Percentiles rank a stretch among this genome's conserved stretches.
Conservation (phyloP, 2,797 vertebrate genomes). For the Pseudochirops cupreus region DNA sequence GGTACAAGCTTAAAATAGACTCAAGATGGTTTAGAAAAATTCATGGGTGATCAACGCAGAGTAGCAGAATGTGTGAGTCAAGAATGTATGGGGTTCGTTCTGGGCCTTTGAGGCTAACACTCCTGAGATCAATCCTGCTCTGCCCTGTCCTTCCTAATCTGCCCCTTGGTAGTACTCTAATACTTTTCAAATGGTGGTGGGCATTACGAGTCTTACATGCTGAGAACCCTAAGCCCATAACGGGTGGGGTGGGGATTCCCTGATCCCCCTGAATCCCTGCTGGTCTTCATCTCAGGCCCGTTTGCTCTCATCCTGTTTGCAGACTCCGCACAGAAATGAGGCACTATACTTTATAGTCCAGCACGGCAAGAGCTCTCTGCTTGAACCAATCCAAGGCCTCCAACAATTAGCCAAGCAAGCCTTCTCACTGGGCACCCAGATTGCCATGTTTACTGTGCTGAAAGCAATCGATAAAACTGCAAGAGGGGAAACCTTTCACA, state of each 20-base stretch:
- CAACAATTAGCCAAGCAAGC: slow-evolving; percentile 26
- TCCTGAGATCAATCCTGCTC: not conserved
- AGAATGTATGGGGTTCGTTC: too few relatives aligned
- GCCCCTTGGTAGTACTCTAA: not conserved
- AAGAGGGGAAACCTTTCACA: slow-evolving; percentile 38
- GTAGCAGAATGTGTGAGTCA: not conserved
- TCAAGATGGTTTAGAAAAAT: not conserved
- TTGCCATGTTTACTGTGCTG: slow-evolving; percentile 25
- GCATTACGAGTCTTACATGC: not conserved
- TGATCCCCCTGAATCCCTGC: not conserved
- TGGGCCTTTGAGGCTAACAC: not conserved
- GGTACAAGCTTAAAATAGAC: not conserved
- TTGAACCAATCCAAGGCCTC: not conserved
- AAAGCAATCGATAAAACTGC: slow-evolving; percentile 41
- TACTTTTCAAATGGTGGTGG: not conserved
- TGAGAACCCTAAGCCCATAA: slow-evolving; percentile 2
- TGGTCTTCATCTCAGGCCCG: not conserved
- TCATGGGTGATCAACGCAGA: not conserved
- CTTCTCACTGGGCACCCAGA: slow-evolving; percentile 12
- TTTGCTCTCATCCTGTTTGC: slow-evolving; percentile 18
- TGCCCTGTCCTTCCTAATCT: not conserved
- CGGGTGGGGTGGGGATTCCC: not conserved
- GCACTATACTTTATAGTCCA: not conserved
- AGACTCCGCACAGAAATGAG: not conserved
- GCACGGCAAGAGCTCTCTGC: not conserved